phyloP scores from a whole-genome alignment of 30 jellyfish, hydroid and myxozoan species.

The Phacellophora camtschatica region DNA sequence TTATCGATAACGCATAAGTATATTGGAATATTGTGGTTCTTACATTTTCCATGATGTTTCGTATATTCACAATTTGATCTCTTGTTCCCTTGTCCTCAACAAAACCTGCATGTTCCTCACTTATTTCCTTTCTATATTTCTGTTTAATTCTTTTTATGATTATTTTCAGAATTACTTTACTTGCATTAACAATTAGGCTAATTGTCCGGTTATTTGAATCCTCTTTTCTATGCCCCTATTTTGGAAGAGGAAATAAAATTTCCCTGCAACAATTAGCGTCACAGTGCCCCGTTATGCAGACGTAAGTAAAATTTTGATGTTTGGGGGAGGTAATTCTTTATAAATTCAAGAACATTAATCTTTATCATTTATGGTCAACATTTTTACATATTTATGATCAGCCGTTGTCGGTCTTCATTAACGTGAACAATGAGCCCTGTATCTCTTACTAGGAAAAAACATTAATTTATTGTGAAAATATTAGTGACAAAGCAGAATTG shows the following conservation, averaged over 20 bases:
- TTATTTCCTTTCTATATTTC: neutral
- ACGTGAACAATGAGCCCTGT: too few species aligned
- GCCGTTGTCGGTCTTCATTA: too few species aligned
- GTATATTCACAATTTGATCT: slow-evolving; percentile 29
- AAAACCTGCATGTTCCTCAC: slow-evolving; percentile 51
- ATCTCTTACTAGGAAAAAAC: too few species aligned
- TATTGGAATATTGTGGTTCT: neutral
- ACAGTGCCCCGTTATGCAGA: too few species aligned
- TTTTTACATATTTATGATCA: too few species aligned
- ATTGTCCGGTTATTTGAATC: slow-evolving; percentile 8
- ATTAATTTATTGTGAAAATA: too few species aligned
- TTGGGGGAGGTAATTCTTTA: too few species aligned
- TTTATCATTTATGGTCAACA: too few species aligned
- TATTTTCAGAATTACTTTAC: slow-evolving; percentile 30
- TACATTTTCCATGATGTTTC: slow-evolving; percentile 14
- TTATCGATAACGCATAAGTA: neutral
- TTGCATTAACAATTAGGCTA: slow-evolving; percentile 18
- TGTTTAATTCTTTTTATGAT: neutral
- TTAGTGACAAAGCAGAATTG: too few species aligned
- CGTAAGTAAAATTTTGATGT: too few species aligned
- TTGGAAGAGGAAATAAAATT: slow-evolving; percentile 35
- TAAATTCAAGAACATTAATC: too few species aligned
- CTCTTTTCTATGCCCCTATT: slow-evolving; percentile 19
- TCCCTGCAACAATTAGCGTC: slow-evolving; percentile 28
- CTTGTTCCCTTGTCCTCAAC: slow-evolving; percentile 6